phyloP scores from a whole-genome alignment of 2,888 invertebrate genomes.

The Melanotus villosus region DNA sequence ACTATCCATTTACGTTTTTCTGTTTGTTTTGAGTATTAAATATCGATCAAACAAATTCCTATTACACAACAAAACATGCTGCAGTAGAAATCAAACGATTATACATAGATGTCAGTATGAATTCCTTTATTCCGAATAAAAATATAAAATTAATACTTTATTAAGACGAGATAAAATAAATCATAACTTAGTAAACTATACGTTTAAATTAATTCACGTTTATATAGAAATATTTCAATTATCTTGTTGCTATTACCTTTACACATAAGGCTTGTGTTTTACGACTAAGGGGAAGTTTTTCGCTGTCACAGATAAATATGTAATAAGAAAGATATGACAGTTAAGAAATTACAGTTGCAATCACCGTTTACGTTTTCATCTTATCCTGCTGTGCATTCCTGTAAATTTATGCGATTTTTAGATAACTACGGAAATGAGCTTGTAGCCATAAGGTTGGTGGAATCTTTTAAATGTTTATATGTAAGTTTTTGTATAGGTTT shows the following conservation, averaged over 20 bases:
- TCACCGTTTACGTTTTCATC: constrained; percentile 17
- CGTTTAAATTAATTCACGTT: not conserved
- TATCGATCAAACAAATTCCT: no score
- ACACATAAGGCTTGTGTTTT: constrained; percentile 3
- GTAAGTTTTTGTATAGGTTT: no score
- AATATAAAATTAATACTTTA: not conserved
- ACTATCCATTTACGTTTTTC: no score
- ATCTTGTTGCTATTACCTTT: constrained; percentile 4
- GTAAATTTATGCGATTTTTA: not conserved
- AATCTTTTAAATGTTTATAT: no score
- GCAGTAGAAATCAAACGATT: no score
- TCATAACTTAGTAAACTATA: not conserved
- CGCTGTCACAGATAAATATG: constrained; percentile 15
- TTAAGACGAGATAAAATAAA: not conserved
- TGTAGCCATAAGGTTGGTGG: no score
- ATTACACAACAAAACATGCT: no score
- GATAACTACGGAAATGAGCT: not conserved
- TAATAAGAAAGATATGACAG: constrained; percentile 13
- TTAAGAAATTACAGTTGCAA: constrained; percentile 12
- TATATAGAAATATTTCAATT: not conserved
- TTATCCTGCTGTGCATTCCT: constrained; percentile 6
- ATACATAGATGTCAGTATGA: no score
- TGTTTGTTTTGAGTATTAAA: no score
- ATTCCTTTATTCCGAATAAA: no score
- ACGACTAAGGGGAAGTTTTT: not conserved